Percentiles rank a stretch among this genome's conserved stretches.
Conservation (phyloP, 2,113 vertebrate genomes). For the Triplophysa rosa region DNA sequence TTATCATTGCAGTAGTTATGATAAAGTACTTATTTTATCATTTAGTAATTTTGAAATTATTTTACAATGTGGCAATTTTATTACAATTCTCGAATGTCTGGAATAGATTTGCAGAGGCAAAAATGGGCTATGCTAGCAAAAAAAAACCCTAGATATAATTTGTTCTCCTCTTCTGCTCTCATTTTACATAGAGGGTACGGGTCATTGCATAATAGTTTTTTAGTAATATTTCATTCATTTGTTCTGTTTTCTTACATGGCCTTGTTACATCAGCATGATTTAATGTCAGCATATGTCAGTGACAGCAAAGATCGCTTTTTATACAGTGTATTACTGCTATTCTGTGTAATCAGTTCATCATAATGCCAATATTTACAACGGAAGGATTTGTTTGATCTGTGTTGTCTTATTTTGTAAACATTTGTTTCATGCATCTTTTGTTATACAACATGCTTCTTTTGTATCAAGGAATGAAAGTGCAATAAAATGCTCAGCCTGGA, state of each 20-base stretch:
- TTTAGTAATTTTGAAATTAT: too few species aligned
- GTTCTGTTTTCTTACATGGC: not conserved
- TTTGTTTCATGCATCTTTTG: slow-evolving; percentile 44
- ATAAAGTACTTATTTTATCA: too few species aligned
- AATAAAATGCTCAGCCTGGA: slow-evolving; percentile 66
- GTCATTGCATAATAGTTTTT: not conserved
- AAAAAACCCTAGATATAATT: not conserved
- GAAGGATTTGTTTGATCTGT: slow-evolving; percentile 20
- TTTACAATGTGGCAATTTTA: too few species aligned
- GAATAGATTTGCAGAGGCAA: not conserved
- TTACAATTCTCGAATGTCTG: too few species aligned
- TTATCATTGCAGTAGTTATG: too few species aligned
- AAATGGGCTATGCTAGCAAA: not conserved
- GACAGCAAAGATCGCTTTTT: too few species aligned
- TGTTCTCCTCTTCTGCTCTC: not conserved
- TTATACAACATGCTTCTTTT: slow-evolving; percentile 49
- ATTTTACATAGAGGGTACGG: not conserved
- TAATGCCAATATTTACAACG: slow-evolving; percentile 11
- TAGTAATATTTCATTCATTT: not conserved
- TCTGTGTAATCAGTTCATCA: slow-evolving; percentile 7
- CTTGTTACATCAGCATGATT: not conserved
- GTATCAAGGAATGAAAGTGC: slow-evolving; percentile 60
- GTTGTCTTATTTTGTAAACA: slow-evolving; percentile 23
- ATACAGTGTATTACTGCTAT: not conserved
- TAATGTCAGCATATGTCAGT: not conserved